Percentiles rank a stretch among this genome's conserved stretches.
phyloP scores from a whole-genome alignment of 2,113 vertebrate species.

The Glareola pratincola region DNA sequence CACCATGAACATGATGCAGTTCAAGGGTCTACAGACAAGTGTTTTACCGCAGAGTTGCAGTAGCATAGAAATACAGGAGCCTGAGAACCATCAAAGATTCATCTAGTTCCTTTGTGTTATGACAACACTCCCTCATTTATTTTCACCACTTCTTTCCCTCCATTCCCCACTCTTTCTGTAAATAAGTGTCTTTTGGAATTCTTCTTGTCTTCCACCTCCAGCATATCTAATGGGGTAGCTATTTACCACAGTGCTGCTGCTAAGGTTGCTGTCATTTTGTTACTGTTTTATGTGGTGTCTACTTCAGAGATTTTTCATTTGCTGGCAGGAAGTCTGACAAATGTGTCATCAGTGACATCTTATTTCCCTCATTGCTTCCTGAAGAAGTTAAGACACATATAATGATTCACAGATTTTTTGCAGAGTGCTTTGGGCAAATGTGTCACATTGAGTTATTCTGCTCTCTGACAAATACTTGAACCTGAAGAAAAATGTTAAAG shows the following conservation, averaged over 20 bases:
- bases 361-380: not conserved
- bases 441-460: slow-evolving; percentile 17
- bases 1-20: fast-evolving
- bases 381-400: not conserved
- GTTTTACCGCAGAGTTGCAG: not conserved
- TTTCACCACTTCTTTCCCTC: not conserved
- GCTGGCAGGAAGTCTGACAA: not conserved
- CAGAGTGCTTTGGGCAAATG: not conserved
- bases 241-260: not conserved
- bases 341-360: not conserved
- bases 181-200: not conserved
- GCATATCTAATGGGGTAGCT: not conserved
- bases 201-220: not conserved
- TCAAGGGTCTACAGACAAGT: not conserved
- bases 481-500: not conserved
- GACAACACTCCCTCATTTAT: not conserved
- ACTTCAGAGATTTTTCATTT: not conserved
- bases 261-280: not conserved
- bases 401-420: not conserved
- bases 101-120: not conserved
- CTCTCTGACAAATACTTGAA: not conserved
- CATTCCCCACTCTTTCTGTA: not conserved
- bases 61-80: not conserved
- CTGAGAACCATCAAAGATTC: not conserved
- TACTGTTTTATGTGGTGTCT: not conserved